Evolutionary conservation across 2,888 invertebrate species (phyloP), one percentile per base, ranked within the genome.

Genomic region (Luperina testacea): DNA sequence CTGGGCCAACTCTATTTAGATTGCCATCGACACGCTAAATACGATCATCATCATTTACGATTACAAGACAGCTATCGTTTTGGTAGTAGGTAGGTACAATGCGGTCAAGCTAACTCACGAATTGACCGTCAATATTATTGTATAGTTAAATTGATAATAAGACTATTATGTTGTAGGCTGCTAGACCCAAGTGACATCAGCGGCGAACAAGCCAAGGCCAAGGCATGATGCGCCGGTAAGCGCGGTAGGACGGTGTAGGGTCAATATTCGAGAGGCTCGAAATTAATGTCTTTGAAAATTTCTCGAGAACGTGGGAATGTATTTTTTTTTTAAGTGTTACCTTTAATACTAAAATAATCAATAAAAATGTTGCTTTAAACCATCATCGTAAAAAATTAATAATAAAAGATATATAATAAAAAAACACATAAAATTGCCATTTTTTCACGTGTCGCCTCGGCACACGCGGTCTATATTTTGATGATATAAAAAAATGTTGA

Each of bases 111-210:
- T 59, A 63, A 7, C 65, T 63, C 75, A 70, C 51, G 72, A 73
- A 42, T 68, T 64, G 82, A 48, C n/a, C 64, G 68, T 61, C 67
- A 67, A 82, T 78, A 77, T 77, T 71, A 78, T 65, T 84, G 48
- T 64, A 69, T 67, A 69, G 76, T 76, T 75, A 79, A 85, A 78
- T 85, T 77, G 69, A 65, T 79, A 74, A 72, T 80, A 83, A 78
- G 73, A 53, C 76, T 77, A 82, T 84, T 79, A 79, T 80, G 72
- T 78, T 65, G 81, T 88, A 68, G 81, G 80, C 57, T 9, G 65
- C 27, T 80, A 48, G 64, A 78, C 69, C 82, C 77, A 78, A 81
- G 79, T 88, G 88, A 88, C 89, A 89, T 88, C 86, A 89, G 84
- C 86, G 81, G 74, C 71, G 68, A 77, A 64, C 71, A 48, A 72